Percentiles rank a stretch among this genome's conserved stretches.
Conservation (phyloP, 2,797 vertebrate genomes). For the Tiaroga cobitis region DNA sequence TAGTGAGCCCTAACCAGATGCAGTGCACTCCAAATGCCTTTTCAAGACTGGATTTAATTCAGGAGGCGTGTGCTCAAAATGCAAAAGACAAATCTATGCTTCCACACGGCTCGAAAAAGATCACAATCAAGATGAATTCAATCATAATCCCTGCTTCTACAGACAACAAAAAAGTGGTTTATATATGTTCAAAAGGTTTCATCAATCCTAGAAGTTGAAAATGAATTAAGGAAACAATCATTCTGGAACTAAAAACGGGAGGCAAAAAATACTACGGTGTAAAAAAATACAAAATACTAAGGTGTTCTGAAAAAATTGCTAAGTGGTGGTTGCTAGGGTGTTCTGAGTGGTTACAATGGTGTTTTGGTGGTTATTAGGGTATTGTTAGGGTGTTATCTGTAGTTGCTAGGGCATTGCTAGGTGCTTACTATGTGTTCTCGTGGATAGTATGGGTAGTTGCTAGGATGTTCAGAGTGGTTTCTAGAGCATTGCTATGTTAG, state of each 20-base stretch:
- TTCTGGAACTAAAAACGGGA: neutral
- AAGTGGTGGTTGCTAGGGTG: neutral
- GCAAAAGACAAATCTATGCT: constrained; percentile 18
- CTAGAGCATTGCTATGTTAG: neutral
- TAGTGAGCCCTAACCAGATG: neutral
- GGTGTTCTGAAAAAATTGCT: neutral
- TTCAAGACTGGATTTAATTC: constrained; percentile 18
- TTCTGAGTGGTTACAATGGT: neutral
- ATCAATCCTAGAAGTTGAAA: neutral
- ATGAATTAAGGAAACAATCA: neutral
- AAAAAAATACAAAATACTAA: neutral
- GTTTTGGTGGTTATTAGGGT: neutral
- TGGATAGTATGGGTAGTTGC: neutral
- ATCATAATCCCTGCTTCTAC: neutral
- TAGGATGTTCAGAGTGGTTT: neutral
- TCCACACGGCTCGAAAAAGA: neutral
- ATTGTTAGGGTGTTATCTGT: neutral
- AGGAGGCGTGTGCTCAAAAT: neutral
- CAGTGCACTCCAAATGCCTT: neutral
- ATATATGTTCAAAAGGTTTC: neutral
- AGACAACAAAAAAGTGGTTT: neutral
- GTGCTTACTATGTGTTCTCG: no score
- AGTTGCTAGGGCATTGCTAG: neutral
- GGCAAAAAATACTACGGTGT: neutral
- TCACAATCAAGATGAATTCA: constrained; percentile 14